Evolutionary conservation across 1,140 invertebrate genomes (phyloP).

Genomic region (Macrotrachela quadricornifera): DNA sequence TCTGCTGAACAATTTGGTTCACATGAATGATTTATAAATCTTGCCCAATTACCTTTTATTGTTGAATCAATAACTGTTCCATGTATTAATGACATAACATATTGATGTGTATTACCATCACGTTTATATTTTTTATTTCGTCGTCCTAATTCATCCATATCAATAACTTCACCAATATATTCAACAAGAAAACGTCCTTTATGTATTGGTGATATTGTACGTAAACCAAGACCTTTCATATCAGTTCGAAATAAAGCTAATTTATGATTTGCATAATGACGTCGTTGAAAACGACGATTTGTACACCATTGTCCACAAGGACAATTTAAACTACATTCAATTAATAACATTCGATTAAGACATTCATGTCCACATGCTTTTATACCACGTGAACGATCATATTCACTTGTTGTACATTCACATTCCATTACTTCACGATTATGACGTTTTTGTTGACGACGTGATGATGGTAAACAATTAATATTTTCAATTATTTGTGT

Average conservation of each 20-base stretch:
- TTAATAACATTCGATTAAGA: constrained; percentile 82
- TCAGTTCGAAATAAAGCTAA: constrained; percentile 62
- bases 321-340: constrained; percentile 64
- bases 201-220: constrained; percentile 36
- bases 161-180: constrained; percentile 88
- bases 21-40: constrained; percentile 95
- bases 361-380: constrained; percentile 80
- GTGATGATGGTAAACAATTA: no score
- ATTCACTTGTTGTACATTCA: constrained; percentile 70
- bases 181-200: constrained; percentile 88
- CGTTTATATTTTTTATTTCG: constrained; percentile 70
- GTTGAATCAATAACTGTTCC: constrained; percentile 91
- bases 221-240: constrained; percentile 79
- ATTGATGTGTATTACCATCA: constrained; percentile 67
- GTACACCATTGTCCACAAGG: constrained; percentile 63
- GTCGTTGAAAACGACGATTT: constrained; percentile 76
- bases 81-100: constrained; percentile 85
- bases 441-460: no score
- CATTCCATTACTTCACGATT: constrained; percentile 48
- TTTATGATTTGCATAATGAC: constrained; percentile 45
- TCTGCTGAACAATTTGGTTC: constrained; percentile 93
- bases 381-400: constrained; percentile 54
- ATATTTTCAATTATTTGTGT: no score
- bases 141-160: constrained; percentile 63
- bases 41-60: constrained; percentile 61